phyloP scores from a whole-genome alignment of 2,113 vertebrate species.

The Syngnathus typhle region DNA sequence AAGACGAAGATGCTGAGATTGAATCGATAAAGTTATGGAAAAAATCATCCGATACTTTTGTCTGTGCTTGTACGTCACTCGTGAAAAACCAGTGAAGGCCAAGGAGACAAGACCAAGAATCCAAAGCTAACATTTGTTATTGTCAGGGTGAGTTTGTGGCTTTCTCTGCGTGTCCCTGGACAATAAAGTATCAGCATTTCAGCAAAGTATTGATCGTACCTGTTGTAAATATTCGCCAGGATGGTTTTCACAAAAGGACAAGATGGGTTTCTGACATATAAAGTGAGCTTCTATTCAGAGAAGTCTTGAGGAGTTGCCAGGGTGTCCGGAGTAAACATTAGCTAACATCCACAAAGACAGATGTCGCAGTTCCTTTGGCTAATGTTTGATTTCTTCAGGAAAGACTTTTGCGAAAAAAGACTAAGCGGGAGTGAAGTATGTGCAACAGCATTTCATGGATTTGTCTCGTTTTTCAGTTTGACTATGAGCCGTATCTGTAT shows the following conservation, averaged over 20 bases:
- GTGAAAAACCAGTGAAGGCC: not conserved
- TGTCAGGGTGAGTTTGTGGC: not conserved
- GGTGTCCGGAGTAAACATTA: constrained; percentile 1
- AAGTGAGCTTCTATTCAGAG: not conserved
- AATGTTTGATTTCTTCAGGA: not conserved
- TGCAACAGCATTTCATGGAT: too few relatives aligned
- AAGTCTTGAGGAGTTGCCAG: not conserved
- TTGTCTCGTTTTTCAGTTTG: too few relatives aligned
- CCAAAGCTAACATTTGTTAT: not conserved
- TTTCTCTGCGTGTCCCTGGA: not conserved
- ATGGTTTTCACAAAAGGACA: not conserved
- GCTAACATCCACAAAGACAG: not conserved
- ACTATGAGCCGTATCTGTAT: too few relatives aligned
- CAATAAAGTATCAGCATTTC: not conserved
- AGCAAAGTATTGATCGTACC: not conserved
- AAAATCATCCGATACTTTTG: not conserved
- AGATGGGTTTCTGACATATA: not conserved
- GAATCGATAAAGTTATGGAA: not conserved
- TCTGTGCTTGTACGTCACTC: not conserved
- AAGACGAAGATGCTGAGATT: not conserved
- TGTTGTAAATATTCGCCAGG: not conserved
- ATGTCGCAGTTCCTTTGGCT: not conserved
- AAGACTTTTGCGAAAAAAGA: not conserved
- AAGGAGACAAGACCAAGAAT: not conserved
- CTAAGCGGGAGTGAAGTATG: too few relatives aligned